Base-by-base conservation (phyloP, 2,888 invertebrate genomes). In the Venusia cambrica region DNA sequence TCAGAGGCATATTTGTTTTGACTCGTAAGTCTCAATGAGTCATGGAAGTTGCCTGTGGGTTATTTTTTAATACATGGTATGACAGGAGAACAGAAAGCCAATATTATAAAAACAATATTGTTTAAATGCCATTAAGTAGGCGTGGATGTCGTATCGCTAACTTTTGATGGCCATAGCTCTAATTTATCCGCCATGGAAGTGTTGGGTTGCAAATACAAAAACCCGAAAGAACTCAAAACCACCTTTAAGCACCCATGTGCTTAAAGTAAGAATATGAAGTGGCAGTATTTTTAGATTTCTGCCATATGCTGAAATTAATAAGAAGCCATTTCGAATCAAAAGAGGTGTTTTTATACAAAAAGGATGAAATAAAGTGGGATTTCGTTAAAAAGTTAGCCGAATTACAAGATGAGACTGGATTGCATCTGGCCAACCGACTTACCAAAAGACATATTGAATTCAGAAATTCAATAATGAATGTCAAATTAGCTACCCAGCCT, bases 11-110 rank as follows among this genome's bases (percentile, higher is more conserved):
- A 38, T 30, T 40, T 46, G 2, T 41, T 48, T 18, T 6, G 50
- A 6, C 25, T 50, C 1, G 47, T 45, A 2, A 39, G 13, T 3
- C 15, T 48, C 6, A 44, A 44, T 26, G 36, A 48, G 19, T 5
- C 19, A 4, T 64, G 57, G 58, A 61, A 62, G 41, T 39, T 65
- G 13, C 59, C 62, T 3, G 27, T 62, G 2, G 56, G 41, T 1
- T 62, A 63, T 38, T 64, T 62, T n/a, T 42, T 63, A 14, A 44
- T 54, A 3, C 41, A 54, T 7, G 49, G 57, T 1, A 9, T 65
- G 6, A 30, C 16, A 5, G 48, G 43, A 3, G 27, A 40, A 10
- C 48, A 53, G 17, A 50, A 53, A 40, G 39, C 38, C 18, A 49
- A 44, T 29, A 13, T 49, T 5, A 45, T 54, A 4, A 44, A 43